Base-by-base conservation (phyloP, 2,888 invertebrate genomes). In the Athrips mouffetella region DNA sequence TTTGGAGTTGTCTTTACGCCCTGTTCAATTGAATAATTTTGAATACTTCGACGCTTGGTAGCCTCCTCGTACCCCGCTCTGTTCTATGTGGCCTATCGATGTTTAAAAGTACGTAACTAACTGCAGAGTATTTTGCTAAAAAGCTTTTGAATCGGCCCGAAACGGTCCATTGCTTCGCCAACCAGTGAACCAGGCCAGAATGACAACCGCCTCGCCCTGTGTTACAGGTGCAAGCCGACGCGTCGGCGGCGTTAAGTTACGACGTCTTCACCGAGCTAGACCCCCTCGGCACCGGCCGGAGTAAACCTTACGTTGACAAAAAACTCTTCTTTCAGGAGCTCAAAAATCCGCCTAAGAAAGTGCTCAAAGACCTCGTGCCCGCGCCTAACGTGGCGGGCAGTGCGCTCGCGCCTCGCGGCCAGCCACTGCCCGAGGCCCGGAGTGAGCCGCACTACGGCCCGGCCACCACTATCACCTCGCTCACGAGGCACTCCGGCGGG, bases 251-350 rank as follows among this genome's bases (percentile, higher is more conserved):
- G 67, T 71, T 79, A 76, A 72, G 84, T 78, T 92, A 93, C 89
- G 96, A 96, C 89, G 95, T 97, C 67, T 97, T 97, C 90, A 96
- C 96, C 60, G 97, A 97, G 79, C 90, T 97, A 82, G 97, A 97
- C 91, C 97, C 97, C 53, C 90, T 97, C 76, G 97, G 97, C 73
- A 96, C 96, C 65, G 96, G 96, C 73, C 92, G 94, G 82, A 95
- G 94, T 85, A 95, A 94, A 86, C 97, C 97, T 56, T 97, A 96
- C 89, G 92, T 97, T 73, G 97, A 97, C 91, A 96, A 96, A 89
- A 97, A 97, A 91, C 95, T 96, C 89, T 97, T 97, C 90, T 97
- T 97, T 91, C 96, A 96, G 90, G 96, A 97, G 83, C 91, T 97
- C 73, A 97, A 97, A 90, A 96, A 97, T 87, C 97, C 97, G 63